A percentile compares a stretch with the other conserved stretches of the same genome.
Evolutionary conservation across 2,888 invertebrate genomes (phyloP).

Genomic region (Eretmocerus hayati): DNA sequence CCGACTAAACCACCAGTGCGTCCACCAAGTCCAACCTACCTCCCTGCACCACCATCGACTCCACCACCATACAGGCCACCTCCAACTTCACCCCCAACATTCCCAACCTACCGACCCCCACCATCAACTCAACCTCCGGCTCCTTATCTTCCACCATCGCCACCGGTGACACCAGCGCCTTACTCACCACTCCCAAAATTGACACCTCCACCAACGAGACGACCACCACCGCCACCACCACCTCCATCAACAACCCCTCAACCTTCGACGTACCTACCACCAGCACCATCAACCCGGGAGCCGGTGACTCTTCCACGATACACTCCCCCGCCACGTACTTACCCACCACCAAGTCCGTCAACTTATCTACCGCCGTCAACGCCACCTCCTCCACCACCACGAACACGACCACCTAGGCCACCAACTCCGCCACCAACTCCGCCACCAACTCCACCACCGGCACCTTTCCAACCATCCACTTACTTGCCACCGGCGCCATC

Average conservation of each 20-base stretch:
- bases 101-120: too few relatives aligned
- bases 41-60: neutral
- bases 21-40: too few relatives aligned
- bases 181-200: too few relatives aligned
- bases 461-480: slow-evolving; percentile 7
- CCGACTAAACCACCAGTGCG: slow-evolving; percentile 9
- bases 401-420: slow-evolving; percentile 11
- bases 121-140: too few relatives aligned
- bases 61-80: neutral
- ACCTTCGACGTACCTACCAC: slow-evolving; percentile 16
- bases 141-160: too few relatives aligned
- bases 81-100: too few relatives aligned
- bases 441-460: slow-evolving; percentile 19
- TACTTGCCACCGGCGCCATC: too few relatives aligned
- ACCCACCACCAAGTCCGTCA: slow-evolving; percentile 2
- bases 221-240: slow-evolving; percentile 13
- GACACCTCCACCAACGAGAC: slow-evolving; percentile 6
- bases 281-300: slow-evolving; percentile 20
- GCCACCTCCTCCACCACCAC: slow-evolving; percentile 10
- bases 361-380: slow-evolving; percentile 11
- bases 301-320: too few relatives aligned
- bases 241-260: slow-evolving; percentile 14
- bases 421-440: slow-evolving; percentile 20
- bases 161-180: too few relatives aligned
- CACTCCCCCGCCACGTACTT: neutral